phyloP scores from a whole-genome alignment of 2,888 invertebrate genomes.

The Cryptocephalus primarius region DNA sequence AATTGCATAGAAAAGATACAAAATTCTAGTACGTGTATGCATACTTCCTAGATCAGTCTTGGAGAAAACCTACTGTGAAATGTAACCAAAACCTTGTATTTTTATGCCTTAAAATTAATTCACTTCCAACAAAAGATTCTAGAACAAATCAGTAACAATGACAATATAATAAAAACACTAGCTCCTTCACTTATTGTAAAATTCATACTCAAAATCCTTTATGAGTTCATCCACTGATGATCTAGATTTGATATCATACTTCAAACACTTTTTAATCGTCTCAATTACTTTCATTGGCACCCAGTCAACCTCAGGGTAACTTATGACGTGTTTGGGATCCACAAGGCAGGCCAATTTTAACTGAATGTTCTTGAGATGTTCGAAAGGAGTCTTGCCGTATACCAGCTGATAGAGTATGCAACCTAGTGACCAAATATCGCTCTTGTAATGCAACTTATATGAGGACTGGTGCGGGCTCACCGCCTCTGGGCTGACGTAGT shows the following conservation, averaged over 20 bases:
- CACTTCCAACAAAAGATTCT: too few species aligned
- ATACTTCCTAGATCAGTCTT: too few species aligned
- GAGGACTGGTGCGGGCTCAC: constrained; percentile 49
- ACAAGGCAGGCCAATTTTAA: constrained; percentile 20
- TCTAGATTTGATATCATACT: constrained; percentile 58
- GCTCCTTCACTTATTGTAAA: too few species aligned
- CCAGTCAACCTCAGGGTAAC: constrained; percentile 52
- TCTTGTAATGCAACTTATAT: constrained; percentile 60
- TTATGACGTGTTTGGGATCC: constrained; percentile 49
- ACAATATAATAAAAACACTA: too few species aligned
- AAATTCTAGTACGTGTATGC: too few species aligned
- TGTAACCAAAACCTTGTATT: too few species aligned
- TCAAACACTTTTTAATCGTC: constrained; percentile 61
- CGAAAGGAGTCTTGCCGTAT: constrained; percentile 85
- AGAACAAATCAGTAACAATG: too few species aligned
- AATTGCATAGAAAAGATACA: too few species aligned
- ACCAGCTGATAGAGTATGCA: constrained; percentile 91
- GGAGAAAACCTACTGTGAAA: too few species aligned
- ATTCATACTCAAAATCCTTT: constrained; percentile 19
- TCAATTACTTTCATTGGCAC: constrained; percentile 49
- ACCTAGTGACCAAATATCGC: constrained; percentile 96
- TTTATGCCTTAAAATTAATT: too few species aligned
- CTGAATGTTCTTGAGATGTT: constrained; percentile 46
- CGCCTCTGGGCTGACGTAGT: constrained; percentile 95
- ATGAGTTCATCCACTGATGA: constrained; percentile 68